phyloP scores from a whole-genome alignment of 2,888 invertebrate species.

The Maniola hyperantus region DNA sequence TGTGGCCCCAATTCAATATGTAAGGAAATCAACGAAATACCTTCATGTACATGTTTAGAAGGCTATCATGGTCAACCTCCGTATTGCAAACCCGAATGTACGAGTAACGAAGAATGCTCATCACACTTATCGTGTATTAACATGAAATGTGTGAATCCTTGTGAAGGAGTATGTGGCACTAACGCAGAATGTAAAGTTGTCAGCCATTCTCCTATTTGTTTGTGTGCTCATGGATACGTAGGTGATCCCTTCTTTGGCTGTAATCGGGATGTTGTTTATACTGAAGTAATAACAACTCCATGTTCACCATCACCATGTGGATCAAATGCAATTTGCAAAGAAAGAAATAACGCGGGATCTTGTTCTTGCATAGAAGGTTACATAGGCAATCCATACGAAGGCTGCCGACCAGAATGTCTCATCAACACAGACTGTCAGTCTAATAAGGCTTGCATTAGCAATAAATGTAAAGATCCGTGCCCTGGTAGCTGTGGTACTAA shows the following conservation, averaged over 20 bases:
- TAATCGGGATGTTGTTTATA: constrained; percentile 58
- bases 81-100: constrained; percentile 90
- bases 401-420: constrained; percentile 89
- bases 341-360: constrained; percentile 83
- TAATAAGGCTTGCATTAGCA: constrained; percentile 86
- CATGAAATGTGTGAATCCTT: constrained; percentile 90
- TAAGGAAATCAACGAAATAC: constrained; percentile 85
- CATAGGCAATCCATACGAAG: constrained; percentile 90
- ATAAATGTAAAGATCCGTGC: constrained; percentile 89
- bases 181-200: constrained; percentile 90
- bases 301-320: constrained; percentile 86
- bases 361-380: constrained; percentile 88
- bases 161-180: constrained; percentile 86
- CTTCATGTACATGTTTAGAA: constrained; percentile 89
- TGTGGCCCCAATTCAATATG: constrained; percentile 91
- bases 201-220: constrained; percentile 89
- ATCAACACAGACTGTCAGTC: constrained; percentile 88
- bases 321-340: constrained; percentile 84
- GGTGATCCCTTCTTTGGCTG: constrained; percentile 91
- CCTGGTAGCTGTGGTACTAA: constrained; percentile 90
- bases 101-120: constrained; percentile 88
- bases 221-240: constrained; percentile 85
- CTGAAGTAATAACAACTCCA: constrained; percentile 72
- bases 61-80: constrained; percentile 88
- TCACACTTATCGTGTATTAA: constrained; percentile 87